These are phyloP conservation scores for Cryptophagus acutangulus DNA, from an alignment of 2,888 invertebrate genomes.

Conservation along the genomic window DNA sequence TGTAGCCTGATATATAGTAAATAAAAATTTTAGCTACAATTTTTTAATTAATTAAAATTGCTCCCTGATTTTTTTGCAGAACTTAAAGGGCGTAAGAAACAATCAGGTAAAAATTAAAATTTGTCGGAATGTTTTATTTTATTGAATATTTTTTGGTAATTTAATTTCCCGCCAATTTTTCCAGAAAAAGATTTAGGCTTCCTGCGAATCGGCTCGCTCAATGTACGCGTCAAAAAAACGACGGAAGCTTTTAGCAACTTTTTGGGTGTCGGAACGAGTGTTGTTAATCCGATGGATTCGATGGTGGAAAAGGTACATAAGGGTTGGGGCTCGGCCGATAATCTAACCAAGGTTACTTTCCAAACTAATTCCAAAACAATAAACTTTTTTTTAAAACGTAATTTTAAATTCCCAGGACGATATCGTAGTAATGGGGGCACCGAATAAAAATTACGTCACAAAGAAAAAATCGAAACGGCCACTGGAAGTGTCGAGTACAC, in stretches of 20 bases:
- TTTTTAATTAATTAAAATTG: too few species aligned
- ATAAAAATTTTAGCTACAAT: too few species aligned
- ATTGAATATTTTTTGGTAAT: too few species aligned
- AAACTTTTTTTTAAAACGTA: constrained; percentile 3
- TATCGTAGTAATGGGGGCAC: constrained; percentile 74
- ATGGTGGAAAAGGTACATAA: constrained; percentile 70
- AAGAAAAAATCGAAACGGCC: constrained; percentile 63
- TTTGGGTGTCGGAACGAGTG: constrained; percentile 68
- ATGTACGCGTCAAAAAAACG: constrained; percentile 87
- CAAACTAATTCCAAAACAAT: constrained; percentile 17
- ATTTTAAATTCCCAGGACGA: too few species aligned
- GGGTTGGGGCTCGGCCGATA: constrained; percentile 87
- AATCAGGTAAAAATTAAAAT: constrained; percentile 53
- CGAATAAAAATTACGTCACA: constrained; percentile 53
- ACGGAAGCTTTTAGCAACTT: constrained; percentile 90
- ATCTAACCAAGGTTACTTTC: constrained; percentile 72
- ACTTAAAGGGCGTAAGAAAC: constrained; percentile 69
- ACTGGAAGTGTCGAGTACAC: constrained; percentile 58
- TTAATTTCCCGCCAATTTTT: constrained; percentile 30
- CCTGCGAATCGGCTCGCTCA: constrained; percentile 85
- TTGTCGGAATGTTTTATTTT: constrained; percentile 8
- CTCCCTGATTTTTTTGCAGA: constrained; percentile 59
- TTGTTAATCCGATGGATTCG: constrained; percentile 41
- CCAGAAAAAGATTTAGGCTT: constrained; percentile 85
- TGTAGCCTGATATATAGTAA: too few species aligned